Percentiles rank a stretch among this genome's conserved stretches.
phyloP scores from a whole-genome alignment of 2,797 vertebrate genomes.

The Catharus ustulatus region DNA sequence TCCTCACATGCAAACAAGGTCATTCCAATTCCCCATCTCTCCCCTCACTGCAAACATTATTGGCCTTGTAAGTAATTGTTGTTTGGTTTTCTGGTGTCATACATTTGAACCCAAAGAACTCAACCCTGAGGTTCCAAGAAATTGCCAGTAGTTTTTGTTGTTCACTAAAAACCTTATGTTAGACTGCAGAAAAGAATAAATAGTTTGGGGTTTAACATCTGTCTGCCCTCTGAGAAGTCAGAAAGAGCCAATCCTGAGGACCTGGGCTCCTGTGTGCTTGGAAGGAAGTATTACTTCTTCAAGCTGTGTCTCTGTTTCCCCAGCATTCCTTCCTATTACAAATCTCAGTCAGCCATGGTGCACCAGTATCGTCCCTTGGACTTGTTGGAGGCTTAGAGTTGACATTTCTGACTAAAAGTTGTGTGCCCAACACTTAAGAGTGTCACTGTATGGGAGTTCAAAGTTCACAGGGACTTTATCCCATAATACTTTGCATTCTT shows the following conservation, averaged over 20 bases:
- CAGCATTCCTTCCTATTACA: background rate
- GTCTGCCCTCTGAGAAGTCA: background rate
- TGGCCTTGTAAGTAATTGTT: background rate
- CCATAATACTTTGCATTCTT: background rate
- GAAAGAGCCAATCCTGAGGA: background rate
- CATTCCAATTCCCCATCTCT: background rate
- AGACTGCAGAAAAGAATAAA: background rate
- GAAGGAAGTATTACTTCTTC: background rate
- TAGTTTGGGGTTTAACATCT: background rate
- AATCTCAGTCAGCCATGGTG: background rate
- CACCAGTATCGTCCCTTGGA: background rate
- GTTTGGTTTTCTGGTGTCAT: background rate
- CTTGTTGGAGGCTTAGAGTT: background rate
- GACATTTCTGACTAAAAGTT: background rate
- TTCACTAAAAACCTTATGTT: background rate
- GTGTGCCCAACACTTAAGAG: fast-evolving
- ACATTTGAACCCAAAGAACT: background rate
- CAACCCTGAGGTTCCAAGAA: background rate
- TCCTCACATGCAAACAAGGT: background rate
- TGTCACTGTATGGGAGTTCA: background rate
- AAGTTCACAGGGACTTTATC: background rate
- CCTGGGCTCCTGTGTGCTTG: background rate
- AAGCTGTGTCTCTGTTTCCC: background rate
- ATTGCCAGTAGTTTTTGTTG: background rate
- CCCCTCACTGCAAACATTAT: background rate